phyloP scores from a whole-genome alignment of 2,888 invertebrate genomes.

The Ecliptopera silaceata region DNA sequence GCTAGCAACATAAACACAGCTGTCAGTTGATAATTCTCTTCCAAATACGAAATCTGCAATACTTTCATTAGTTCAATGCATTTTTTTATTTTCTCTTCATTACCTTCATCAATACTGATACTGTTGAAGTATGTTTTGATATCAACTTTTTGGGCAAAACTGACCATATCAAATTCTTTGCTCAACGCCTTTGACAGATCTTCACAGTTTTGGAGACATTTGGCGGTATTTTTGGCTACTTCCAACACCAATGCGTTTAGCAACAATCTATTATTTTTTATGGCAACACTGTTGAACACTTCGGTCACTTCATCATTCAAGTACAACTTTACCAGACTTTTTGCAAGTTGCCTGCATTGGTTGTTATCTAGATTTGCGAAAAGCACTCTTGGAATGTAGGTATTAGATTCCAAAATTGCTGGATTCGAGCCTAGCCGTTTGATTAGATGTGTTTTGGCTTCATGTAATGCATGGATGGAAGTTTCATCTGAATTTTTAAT shows the following conservation, averaged over 20 bases:
- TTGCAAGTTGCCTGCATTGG: slow-evolving; percentile 59
- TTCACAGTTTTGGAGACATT: slow-evolving; percentile 59
- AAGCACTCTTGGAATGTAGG: slow-evolving; percentile 53
- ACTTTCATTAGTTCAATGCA: slow-evolving; percentile 60
- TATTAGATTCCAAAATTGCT: slow-evolving; percentile 45
- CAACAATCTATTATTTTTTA: slow-evolving; percentile 56
- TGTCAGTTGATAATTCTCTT: slow-evolving; percentile 68
- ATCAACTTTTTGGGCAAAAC: slow-evolving; percentile 52
- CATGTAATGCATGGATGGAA: slow-evolving; percentile 32
- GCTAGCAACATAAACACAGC: slow-evolving; percentile 62
- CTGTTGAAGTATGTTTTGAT: slow-evolving; percentile 51
- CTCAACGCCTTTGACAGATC: slow-evolving; percentile 56
- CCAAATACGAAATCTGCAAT: slow-evolving; percentile 64
- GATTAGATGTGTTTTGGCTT: slow-evolving; percentile 60
- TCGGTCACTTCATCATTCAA: slow-evolving; percentile 43
- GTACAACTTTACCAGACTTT: slow-evolving; percentile 57
- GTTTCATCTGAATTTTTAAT: slow-evolving; percentile 37
- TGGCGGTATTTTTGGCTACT: slow-evolving; percentile 56
- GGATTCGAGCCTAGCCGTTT: slow-evolving; percentile 52
- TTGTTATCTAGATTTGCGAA: slow-evolving; percentile 58
- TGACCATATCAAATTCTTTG: slow-evolving; percentile 59
- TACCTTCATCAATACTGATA: slow-evolving; percentile 42
- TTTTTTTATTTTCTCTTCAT: slow-evolving; percentile 48
- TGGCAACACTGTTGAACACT: slow-evolving; percentile 50
- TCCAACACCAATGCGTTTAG: slow-evolving; percentile 61